phyloP scores from a whole-genome alignment of 1,140 invertebrate genomes.

The Coptotermes formosanus region DNA sequence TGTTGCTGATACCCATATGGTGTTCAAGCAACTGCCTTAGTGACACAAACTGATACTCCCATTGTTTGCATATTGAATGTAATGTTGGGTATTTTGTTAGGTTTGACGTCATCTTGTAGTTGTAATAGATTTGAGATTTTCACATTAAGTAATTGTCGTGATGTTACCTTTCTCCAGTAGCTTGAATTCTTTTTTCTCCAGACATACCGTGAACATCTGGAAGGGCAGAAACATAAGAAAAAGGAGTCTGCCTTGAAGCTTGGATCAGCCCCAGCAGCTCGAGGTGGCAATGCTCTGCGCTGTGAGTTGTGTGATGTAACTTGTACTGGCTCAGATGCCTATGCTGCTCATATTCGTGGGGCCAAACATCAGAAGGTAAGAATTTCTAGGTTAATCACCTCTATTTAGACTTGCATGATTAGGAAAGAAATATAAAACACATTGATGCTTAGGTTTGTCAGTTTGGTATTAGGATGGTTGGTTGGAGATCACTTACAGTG shows the following conservation, averaged over 20 bases:
- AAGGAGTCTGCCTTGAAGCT: conserved; percentile 88
- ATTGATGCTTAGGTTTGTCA: too few species aligned
- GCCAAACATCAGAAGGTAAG: conserved; percentile 92
- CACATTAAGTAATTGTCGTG: too few species aligned
- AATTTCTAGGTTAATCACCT: background rate
- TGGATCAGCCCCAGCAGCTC: conserved; percentile 55
- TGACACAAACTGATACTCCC: too few species aligned
- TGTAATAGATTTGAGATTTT: too few species aligned
- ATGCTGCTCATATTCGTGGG: conserved; percentile 95
- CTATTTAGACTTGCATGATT: too few species aligned
- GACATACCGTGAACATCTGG: conserved; percentile 95
- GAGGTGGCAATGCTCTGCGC: conserved; percentile 70
- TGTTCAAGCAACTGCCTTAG: too few species aligned
- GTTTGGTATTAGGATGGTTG: too few species aligned
- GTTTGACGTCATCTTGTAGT: background rate
- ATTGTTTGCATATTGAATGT: too few species aligned
- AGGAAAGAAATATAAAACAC: too few species aligned
- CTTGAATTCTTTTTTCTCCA: conserved; percentile 45
- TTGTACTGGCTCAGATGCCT: conserved; percentile 96
- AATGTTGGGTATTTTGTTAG: too few species aligned
- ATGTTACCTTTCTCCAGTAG: background rate
- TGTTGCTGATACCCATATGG: too few species aligned
- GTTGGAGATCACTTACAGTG: too few species aligned
- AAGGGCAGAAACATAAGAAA: conserved; percentile 98
- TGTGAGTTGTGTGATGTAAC: conserved; percentile 96